Evolutionary conservation across 2,113 vertebrate species (phyloP), one percentile per base, ranked within the genome.

Genomic region (Isichthys henryi): DNA sequence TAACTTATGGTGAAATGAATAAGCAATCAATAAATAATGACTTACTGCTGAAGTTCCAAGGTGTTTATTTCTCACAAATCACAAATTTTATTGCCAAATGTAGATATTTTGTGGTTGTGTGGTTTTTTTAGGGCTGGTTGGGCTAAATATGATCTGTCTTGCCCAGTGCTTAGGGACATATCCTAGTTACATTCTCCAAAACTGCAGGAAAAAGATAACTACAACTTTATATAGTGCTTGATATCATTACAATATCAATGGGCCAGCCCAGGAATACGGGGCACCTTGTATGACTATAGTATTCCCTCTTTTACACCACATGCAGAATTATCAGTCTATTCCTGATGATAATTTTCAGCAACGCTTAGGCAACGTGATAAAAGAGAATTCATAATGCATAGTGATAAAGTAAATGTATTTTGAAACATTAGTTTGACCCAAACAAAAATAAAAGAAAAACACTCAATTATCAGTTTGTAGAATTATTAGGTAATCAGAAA

Each of bases 221-320:
- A 53, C 89, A 85, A 88, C 83, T 88, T 89, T 90, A 95, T 96
- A 96, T 92, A 94, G 86, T 91, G 88, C 86, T 91, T 87, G 92
- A 89, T 90, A 39, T 23, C 86, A 94, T 95, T 95, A 94, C 94
- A 94, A 95, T 95, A 90, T 92, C 86, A 89, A 58, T 86, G 39
- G 39, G 87, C 58, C 87, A 1, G 39, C 43, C 48, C 83, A 31
- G 90, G 91, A 95, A 92, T 94, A 93, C 92, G 91, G 88, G 74
- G 2, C 52, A 83, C 50, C 90, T 39, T 74, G 91, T 90, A 94
- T 95, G 92, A 96, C 95, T 94, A 95, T 94, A 94, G 95, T 95
- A 94, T 95, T 96, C 95, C 94, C 90, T 88, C 90, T 86, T 50
- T 82, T 9, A 45, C 88, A 66, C n/a, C n/a, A 66, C 0, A n/a